Percentiles rank a stretch among this genome's conserved stretches.
These are phyloP conservation scores for Hedya salicella DNA, from an alignment of 2,888 invertebrate genomes.

Conservation along the genomic window DNA sequence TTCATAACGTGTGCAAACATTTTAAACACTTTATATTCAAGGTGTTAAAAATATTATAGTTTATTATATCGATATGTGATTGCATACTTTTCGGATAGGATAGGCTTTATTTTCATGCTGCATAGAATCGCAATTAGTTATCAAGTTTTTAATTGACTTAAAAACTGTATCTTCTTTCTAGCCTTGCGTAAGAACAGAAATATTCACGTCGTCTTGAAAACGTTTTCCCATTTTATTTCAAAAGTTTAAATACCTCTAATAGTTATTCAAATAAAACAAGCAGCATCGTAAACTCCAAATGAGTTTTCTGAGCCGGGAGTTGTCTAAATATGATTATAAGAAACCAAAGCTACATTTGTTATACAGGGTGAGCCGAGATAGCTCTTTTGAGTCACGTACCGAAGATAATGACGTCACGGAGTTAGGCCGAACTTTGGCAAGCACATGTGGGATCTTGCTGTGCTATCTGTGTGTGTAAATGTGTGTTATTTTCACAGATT, in stretches of 20 bases:
- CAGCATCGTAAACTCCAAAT: conserved; percentile 22
- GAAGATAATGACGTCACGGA: conserved; percentile 62
- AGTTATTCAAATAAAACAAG: conserved; percentile 8
- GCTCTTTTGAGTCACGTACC: conserved; percentile 60
- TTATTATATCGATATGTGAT: too few species aligned
- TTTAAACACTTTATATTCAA: too few species aligned
- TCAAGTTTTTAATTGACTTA: too few species aligned
- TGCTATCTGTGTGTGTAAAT: neutral
- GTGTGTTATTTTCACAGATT: neutral
- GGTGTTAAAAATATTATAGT: too few species aligned
- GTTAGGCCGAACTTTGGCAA: conserved; percentile 38
- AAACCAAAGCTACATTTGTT: conserved; percentile 46
- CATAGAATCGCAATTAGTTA: too few species aligned
- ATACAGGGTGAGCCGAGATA: conserved; percentile 48
- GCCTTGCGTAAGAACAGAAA: too few species aligned
- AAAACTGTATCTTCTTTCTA: too few species aligned
- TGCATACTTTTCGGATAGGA: too few species aligned
- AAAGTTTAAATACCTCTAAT: conserved; percentile 19
- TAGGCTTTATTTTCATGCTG: too few species aligned
- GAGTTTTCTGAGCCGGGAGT: conserved; percentile 20
- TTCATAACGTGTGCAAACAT: too few species aligned
- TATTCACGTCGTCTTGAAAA: too few species aligned
- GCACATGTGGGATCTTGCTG: conserved; percentile 25
- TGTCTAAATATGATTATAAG: conserved; percentile 37
- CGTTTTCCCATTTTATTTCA: too few species aligned